Evolutionary conservation across 2,888 invertebrate genomes (phyloP), one percentile per base, ranked within the genome.

Genomic region (Himalopsyche japonica): DNA sequence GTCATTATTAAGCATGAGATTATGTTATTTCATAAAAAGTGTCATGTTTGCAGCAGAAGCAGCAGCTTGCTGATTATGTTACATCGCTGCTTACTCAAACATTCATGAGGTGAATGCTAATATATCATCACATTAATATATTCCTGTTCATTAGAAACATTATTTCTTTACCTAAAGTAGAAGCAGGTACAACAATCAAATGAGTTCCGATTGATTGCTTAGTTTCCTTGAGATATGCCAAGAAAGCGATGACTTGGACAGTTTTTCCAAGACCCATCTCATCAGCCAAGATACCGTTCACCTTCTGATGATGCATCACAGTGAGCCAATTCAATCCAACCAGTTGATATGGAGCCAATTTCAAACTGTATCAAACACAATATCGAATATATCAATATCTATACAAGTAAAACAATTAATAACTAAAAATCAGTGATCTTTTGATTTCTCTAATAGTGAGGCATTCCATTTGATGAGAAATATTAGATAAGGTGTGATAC

Each of bases 261-360:
- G 98, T 98, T 91, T 98, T 98, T 5, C 98, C 98, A 2, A 98
- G 92, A 0, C 98, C 98, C 99, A 99, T 99, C 92, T 99, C 99
- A 90, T 99, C 99, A 0, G 98, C 99, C 86, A 99, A 92, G 88
- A 99, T 98, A 0, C 98, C 98, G 89, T 98, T 98, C 70, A 99
- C 95, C 18, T 95, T 95, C 88, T 98, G 97, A 86, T 95, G 94
- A 90, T 98, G 96, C 90, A 99, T 94, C 0, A 98, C 95, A 0
- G 95, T 95, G 27, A 99, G 91, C 98, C 98, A 99, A 90, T 98
- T 98, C 0, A 99, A 92, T 0, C 98, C 97, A 30, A 98, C 94
- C 89, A 97, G 90, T 91, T 97, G 97, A 90, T 98, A 98, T 32
- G 95, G 95, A 0, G 97, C 96, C 88, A 98, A 91, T 88, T 94